A percentile compares a stretch with the other conserved stretches of the same genome.
phyloP scores from a whole-genome alignment of 1,140 invertebrate genomes.

The Bombyx mori region ASM3026992v2 NC_085123.1:7660001-7660500 shows the following conservation, averaged over 20 bases:
- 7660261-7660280: too few relatives aligned
- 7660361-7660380: too few relatives aligned
- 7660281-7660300: too few relatives aligned
- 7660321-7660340: too few relatives aligned
- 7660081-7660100: constrained; percentile 75
- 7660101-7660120: constrained; percentile 93
- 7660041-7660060: background rate
- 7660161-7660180: constrained; percentile 78
- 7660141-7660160: constrained; percentile 76
- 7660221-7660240: constrained; percentile 71
- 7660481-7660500: too few relatives aligned
- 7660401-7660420: too few relatives aligned
- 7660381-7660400: too few relatives aligned
- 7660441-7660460: too few relatives aligned
- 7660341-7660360: too few relatives aligned
- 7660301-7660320: too few relatives aligned
- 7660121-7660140: constrained; percentile 76
- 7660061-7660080: background rate
- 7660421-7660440: too few relatives aligned
- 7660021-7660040: background rate
- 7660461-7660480: too few relatives aligned
- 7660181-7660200: constrained; percentile 71
- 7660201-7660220: constrained; percentile 58
- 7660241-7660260: constrained; percentile 4
- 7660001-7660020: background rate